Evolutionary conservation across 2,113 vertebrate genomes (phyloP), one percentile per base, ranked within the genome.

Genomic region (Crotalus tigris): DNA sequence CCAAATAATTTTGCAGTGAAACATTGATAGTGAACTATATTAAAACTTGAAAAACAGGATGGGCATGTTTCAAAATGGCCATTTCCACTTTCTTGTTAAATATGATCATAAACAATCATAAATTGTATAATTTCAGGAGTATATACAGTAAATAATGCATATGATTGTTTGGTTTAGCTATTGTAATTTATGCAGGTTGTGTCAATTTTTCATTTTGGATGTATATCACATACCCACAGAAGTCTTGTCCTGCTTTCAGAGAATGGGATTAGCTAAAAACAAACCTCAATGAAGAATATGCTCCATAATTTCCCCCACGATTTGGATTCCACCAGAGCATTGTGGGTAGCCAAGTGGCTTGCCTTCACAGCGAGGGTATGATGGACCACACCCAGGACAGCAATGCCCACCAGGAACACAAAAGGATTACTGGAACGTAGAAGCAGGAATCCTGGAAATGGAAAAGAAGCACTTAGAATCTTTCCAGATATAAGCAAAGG

Each of bases 241-340:
- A 86, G 0, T 17, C 6, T 19, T 11, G 33, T 26, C n/a, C 21
- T 53, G 10, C 1, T 51, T 49, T 12, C 4, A 33, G 44, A 59
- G 10, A 59, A 59, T 10, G 5, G 12, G 51, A 39, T 23, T 44
- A 17, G 17, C 15, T 61, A 4, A 2, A 12, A 0, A 0, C 94
- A 95, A 97, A 99, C 99, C 98, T 99, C 99, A 4, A 99, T 98
- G 95, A 99, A 99, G 97, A 99, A 99, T 54, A 99, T 15, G 39
- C 97, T 97, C 98, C 98, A 99, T 94, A 99, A 92, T 95, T 97
- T 97, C 23, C 94, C 95, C 98, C 98, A 98, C 57, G 97, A 92
- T 81, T 95, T 98, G 29, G 99, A 99, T 86, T 98, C 97, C 0
- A 98, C 98, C 95, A 99, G 97, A 0, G 98, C 96, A 0, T 98